Conservation (phyloP, 2,797 vertebrate species). For the Erithacus rubecula region DNA sequence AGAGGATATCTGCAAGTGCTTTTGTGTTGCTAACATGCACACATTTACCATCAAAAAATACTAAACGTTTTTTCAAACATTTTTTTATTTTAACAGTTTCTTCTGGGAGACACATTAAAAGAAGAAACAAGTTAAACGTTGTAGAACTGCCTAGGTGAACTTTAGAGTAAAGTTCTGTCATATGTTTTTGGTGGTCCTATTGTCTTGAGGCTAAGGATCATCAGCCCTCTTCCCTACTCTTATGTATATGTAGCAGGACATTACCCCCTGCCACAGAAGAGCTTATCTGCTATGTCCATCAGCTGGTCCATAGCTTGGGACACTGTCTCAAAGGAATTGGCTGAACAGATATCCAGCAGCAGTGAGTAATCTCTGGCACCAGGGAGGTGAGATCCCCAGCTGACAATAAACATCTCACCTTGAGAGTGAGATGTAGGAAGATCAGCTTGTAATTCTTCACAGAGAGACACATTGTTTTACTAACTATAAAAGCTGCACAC, state of each 20-base stretch:
- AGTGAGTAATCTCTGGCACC: not conserved
- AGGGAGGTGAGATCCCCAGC: not conserved
- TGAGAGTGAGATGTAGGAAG: not conserved
- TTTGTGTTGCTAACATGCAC: not conserved
- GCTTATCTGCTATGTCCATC: not conserved
- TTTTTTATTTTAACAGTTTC: not conserved
- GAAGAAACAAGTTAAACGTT: not conserved
- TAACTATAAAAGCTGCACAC: not conserved
- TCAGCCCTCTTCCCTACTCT: not conserved
- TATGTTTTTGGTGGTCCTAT: not conserved
- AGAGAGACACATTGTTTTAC: not conserved
- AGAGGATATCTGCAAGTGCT: not conserved
- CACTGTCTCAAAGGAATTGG: not conserved
- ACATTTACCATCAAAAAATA: not conserved
- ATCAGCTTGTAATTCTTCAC: not conserved
- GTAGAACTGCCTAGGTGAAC: not conserved
- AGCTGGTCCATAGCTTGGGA: rapidly evolving
- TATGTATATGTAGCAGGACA: not conserved
- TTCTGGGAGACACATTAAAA: not conserved
- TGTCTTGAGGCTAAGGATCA: not conserved
- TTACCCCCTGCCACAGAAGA: not conserved
- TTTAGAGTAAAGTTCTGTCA: not conserved
- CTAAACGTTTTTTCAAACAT: not conserved
- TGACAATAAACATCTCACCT: not conserved
- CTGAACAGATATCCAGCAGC: not conserved